phyloP scores from a whole-genome alignment of 2,797 vertebrate species.

The Lithobates sylvaticus region DNA sequence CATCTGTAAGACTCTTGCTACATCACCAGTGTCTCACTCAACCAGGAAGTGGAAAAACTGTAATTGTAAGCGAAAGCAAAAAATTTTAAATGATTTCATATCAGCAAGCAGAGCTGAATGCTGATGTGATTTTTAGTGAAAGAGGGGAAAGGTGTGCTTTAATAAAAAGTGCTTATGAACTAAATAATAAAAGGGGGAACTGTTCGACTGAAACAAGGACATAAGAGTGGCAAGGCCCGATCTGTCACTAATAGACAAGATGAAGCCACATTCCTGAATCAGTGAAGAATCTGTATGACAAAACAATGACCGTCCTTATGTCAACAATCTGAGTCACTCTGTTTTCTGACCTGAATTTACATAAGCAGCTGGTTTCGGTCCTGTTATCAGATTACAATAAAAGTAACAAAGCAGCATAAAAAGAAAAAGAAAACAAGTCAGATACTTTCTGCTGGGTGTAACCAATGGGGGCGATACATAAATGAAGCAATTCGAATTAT shows the following conservation, averaged over 20 bases:
- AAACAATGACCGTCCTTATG: slow-evolving; percentile 52
- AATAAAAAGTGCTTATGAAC: not conserved
- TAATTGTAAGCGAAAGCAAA: too few relatives aligned
- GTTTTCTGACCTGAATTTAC: slow-evolving; percentile 46
- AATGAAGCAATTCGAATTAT: not conserved
- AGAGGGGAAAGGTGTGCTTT: too few relatives aligned
- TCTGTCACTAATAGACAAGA: slow-evolving; percentile 37
- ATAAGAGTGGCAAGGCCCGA: not conserved
- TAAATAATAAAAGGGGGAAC: not conserved
- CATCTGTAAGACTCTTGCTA: too few relatives aligned
- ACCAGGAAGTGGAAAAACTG: too few relatives aligned
- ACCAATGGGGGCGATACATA: not conserved
- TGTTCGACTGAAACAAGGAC: not conserved
- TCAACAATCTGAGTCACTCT: slow-evolving; percentile 55
- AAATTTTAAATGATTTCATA: too few relatives aligned
- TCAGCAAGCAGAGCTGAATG: too few relatives aligned
- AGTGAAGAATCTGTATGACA: slow-evolving; percentile 18
- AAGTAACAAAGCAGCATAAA: slow-evolving; percentile 33
- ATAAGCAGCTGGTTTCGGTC: slow-evolving; percentile 48
- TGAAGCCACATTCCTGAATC: slow-evolving; percentile 42
- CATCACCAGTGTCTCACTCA: too few relatives aligned
- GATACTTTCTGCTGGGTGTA: slow-evolving; percentile 9
- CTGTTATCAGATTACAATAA: slow-evolving; percentile 47
- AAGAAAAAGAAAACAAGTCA: not conserved
- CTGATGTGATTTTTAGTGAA: too few relatives aligned